Conservation (phyloP, 2,888 invertebrate genomes). For the Agrochola macilenta region DNA sequence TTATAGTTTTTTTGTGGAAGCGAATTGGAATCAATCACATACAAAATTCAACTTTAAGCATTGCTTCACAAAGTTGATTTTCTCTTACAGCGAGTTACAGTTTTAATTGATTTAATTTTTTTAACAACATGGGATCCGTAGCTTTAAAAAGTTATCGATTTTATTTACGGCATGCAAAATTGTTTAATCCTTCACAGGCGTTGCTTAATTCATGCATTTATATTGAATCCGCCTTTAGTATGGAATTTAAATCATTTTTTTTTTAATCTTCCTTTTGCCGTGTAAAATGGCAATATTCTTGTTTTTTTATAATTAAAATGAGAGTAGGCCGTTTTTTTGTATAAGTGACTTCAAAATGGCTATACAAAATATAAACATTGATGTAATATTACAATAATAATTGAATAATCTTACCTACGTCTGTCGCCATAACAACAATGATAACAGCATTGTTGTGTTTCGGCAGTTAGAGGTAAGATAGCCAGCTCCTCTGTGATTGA, state of each 20-base stretch:
- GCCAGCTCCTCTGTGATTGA: too few species aligned
- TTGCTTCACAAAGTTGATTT: background rate
- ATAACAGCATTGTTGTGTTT: too few species aligned
- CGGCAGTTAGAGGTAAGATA: too few species aligned
- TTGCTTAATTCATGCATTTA: conserved; percentile 39
- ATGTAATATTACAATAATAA: background rate
- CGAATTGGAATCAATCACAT: background rate
- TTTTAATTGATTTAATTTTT: conserved; percentile 54
- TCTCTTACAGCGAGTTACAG: background rate
- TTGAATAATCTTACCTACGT: background rate
- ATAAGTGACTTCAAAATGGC: background rate
- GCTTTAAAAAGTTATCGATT: conserved; percentile 40
- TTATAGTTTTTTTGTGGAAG: conserved; percentile 2
- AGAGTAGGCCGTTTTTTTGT: background rate
- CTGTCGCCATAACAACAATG: too few species aligned
- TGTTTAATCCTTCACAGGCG: conserved; percentile 34
- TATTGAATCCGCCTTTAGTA: conserved; percentile 1
- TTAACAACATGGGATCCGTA: conserved; percentile 59
- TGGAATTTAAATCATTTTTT: conserved; percentile 17
- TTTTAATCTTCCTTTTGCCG: conserved; percentile 2
- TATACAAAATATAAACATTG: background rate
- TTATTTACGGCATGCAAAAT: conserved; percentile 54
- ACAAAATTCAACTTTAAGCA: background rate
- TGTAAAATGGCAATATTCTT: background rate
- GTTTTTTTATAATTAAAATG: background rate